Evolutionary conservation across 2,113 vertebrate genomes (phyloP), one percentile per base, ranked within the genome.

Genomic region (Turdus rufiventris): DNA sequence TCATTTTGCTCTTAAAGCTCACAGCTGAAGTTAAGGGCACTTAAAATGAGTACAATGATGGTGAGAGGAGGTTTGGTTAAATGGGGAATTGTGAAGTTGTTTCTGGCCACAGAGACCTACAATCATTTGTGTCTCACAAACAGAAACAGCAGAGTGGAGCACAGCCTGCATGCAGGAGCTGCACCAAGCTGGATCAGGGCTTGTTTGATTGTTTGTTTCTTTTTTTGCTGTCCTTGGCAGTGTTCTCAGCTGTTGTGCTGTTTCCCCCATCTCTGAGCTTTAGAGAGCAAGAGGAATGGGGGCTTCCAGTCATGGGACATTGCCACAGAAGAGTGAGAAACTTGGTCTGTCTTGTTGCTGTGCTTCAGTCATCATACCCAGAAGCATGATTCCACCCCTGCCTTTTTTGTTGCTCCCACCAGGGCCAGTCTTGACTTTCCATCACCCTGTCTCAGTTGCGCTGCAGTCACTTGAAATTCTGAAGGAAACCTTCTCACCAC

Each of bases 301-400:
- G 17, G 10, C 24, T 66, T 70, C 14, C 33, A 54, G 34, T 48
- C 26, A 28, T 40, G 40, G 66, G 51, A 36, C 14, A 12, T 58
- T 0, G 1, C 28, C 0, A 0, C 40, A 75, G 38, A 58, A 54
- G 63, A 34, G 3, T 17, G n/a, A 25, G 47, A 47, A 33, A 29
- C 20, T 45, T 51, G 53, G 6, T 43, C 31, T 56, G 21, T 60
- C 20, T 36, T 65, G 20, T 57, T 48, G 75, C 42, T 76, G 19
- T 75, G 33, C 78, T 75, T 91, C 57, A 67, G 43, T 34, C 31
- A 3, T 31, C 5, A 4, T 56, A 38, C 10, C 26, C 21, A 38
- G 9, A 38, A 42, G 33, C 34, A 43, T 45, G 16, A 12, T 38
- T 23, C 16, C 18, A 63, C 38, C 40, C 23, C 16, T 70, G 28